Evolutionary conservation across 2,888 invertebrate species (phyloP).

Genomic region (Stenurella melanura): DNA sequence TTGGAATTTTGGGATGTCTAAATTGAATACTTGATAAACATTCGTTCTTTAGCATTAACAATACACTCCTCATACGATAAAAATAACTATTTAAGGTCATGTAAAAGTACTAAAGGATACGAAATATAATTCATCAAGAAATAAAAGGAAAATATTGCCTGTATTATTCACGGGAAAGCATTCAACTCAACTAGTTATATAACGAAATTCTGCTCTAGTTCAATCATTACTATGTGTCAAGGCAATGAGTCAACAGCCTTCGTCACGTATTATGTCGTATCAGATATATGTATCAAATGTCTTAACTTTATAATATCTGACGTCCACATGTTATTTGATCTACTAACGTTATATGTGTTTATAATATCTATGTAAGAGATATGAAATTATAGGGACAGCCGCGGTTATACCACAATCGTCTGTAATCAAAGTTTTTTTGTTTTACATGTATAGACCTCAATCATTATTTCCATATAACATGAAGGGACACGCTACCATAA

Average conservation of each 20-base stretch:
- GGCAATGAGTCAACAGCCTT: neutral
- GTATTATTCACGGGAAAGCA: too few species aligned
- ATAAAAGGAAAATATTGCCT: too few species aligned
- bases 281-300: neutral
- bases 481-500: neutral
- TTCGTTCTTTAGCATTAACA: too few species aligned
- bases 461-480: neutral
- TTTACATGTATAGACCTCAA: neutral
- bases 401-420: neutral
- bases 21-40: too few species aligned
- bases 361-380: neutral
- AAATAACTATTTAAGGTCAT: too few species aligned
- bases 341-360: neutral
- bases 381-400: neutral
- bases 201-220: neutral
- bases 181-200: neutral
- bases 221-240: neutral
- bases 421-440: neutral
- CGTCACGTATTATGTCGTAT: neutral
- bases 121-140: too few species aligned
- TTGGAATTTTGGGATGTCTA: too few species aligned
- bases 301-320: neutral
- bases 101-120: too few species aligned
- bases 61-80: too few species aligned
- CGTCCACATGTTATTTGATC: neutral